These are phyloP conservation scores for Phaetusa simplex DNA, from an alignment of 2,113 vertebrate genomes.

Conservation along the genomic window DNA sequence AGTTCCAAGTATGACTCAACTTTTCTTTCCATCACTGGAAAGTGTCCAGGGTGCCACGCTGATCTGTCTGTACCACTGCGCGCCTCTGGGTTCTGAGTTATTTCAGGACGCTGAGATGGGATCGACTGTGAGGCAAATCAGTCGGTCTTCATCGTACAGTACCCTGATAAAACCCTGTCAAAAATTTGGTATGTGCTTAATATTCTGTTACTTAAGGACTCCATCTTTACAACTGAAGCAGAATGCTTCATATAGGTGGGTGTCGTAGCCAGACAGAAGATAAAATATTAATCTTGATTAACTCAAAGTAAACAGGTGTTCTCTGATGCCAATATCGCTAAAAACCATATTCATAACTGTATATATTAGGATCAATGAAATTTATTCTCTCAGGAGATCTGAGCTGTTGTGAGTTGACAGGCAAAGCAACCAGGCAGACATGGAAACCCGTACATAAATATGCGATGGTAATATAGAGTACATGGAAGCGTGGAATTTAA, in stretches of 20 bases:
- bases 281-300: conserved; percentile 9
- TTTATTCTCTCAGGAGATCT: not conserved
- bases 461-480: not conserved
- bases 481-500: not conserved
- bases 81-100: not conserved
- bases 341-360: not conserved
- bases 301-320: conserved; percentile 15
- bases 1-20: not conserved
- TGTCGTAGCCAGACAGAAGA: conserved; percentile 31
- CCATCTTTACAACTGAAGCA: not conserved
- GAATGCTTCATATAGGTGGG: not conserved
- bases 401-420: not conserved
- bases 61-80: not conserved
- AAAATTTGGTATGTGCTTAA: not conserved
- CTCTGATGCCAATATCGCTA: not conserved
- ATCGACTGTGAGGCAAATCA: not conserved
- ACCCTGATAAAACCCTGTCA: not conserved
- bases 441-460: not conserved
- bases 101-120: not conserved
- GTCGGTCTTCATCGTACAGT: not conserved
- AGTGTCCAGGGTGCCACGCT: not conserved
- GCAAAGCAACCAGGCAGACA: not conserved
- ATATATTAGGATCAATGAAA: not conserved
- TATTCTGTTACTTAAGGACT: not conserved
- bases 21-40: not conserved